These are phyloP conservation scores for Paralvinella palmiformis DNA, from an alignment of 1,140 invertebrate species.

Conservation along the genomic window DNA sequence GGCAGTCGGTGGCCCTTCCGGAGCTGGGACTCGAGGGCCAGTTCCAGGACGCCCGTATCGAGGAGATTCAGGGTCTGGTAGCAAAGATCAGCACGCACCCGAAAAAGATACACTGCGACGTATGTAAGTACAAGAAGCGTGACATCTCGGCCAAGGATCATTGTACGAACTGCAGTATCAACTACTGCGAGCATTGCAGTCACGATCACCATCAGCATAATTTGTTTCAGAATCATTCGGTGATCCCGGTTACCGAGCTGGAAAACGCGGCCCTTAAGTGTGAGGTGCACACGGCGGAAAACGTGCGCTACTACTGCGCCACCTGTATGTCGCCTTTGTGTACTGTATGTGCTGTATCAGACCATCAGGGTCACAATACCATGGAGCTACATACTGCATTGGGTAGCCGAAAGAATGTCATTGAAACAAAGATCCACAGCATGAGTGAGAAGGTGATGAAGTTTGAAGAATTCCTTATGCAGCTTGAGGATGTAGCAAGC, in stretches of 20 bases:
- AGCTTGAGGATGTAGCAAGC: conserved; percentile 14
- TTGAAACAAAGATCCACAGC: not conserved
- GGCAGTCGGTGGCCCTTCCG: not conserved
- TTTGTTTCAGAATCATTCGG: conserved; percentile 12
- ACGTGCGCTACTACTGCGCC: conserved; percentile 18
- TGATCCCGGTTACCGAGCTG: conserved; percentile 10
- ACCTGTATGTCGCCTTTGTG: conserved; percentile 14
- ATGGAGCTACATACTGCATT: conserved; percentile 10
- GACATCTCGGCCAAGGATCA: conserved; percentile 9
- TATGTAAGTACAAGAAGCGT: conserved; percentile 12
- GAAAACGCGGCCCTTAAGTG: conserved; percentile 13
- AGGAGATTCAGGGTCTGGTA: conserved; percentile 5
- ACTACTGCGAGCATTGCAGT: conserved; percentile 15
- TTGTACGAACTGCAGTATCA: conserved; percentile 14
- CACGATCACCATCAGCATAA: conserved; percentile 7
- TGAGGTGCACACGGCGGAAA: conserved; percentile 13
- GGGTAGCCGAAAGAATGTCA: conserved; percentile 13
- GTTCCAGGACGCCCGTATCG: not conserved
- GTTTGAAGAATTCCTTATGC: conserved; percentile 6
- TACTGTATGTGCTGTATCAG: conserved; percentile 18
- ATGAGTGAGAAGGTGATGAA: conserved; percentile 16
- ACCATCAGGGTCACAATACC: conserved; percentile 12
- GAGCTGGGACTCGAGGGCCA: conserved; percentile 8
- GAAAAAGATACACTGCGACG: conserved; percentile 16
- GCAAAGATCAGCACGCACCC: conserved; percentile 5